Conservation (phyloP, 2,888 invertebrate genomes). For the Callimorpha dominula region DNA sequence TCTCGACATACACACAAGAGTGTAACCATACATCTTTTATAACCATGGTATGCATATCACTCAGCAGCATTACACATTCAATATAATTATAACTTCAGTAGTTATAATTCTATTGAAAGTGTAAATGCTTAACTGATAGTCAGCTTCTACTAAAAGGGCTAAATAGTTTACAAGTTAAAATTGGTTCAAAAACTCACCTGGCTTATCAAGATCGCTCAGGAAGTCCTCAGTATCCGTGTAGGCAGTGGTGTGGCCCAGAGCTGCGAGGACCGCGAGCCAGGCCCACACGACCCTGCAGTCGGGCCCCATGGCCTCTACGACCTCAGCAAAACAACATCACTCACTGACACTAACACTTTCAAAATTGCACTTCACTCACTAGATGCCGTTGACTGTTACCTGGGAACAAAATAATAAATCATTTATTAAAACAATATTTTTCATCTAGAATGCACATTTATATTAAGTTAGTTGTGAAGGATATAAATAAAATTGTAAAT, state of each 20-base stretch:
- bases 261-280: conserved; percentile 80
- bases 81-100: no score
- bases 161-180: not conserved
- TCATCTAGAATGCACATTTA: not conserved
- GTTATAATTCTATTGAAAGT: no score
- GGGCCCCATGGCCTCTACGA: conserved; percentile 44
- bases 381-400: conserved; percentile 52
- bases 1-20: no score
- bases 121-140: no score
- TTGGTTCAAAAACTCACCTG: conserved; percentile 74
- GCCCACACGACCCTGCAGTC: conserved; percentile 71
- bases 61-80: no score
- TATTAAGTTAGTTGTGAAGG: not conserved
- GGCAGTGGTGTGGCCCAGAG: conserved; percentile 76
- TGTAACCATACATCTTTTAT: no score
- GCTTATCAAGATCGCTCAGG: conserved; percentile 88
- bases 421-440: not conserved
- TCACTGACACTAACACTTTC: conserved; percentile 61
- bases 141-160: not conserved
- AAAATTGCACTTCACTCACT: conserved; percentile 52
- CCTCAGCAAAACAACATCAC: conserved; percentile 60
- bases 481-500: no score
- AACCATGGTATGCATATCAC: no score
- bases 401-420: conserved; percentile 52
- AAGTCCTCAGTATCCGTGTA: conserved; percentile 87